A percentile compares a stretch with the other conserved stretches of the same genome.
phyloP scores from a whole-genome alignment of 2,113 vertebrate genomes.

The Grantiella picta region DNA sequence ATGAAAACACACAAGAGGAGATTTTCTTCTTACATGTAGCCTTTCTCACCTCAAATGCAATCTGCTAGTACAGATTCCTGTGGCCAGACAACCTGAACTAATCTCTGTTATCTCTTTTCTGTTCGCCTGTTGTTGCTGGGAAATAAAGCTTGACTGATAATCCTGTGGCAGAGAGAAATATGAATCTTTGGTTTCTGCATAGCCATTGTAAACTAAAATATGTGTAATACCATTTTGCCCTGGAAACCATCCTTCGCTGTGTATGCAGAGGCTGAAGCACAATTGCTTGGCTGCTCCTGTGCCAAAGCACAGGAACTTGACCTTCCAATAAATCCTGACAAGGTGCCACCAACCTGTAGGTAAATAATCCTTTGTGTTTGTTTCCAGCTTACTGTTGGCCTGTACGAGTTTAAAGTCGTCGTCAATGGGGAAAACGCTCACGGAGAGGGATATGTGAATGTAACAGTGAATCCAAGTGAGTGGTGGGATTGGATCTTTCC shows the following conservation, averaged over 20 bases:
- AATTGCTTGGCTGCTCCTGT: neutral
- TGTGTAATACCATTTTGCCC: neutral
- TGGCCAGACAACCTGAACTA: neutral
- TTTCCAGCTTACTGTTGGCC: constrained; percentile 89
- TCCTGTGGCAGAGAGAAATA: neutral
- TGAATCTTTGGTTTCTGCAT: neutral
- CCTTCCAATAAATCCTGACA: neutral
- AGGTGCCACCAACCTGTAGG: neutral
- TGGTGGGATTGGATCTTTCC: neutral
- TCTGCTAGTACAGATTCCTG: neutral
- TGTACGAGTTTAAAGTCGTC: constrained; percentile 91
- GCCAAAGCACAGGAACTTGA: neutral
- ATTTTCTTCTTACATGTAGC: neutral
- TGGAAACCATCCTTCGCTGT: neutral
- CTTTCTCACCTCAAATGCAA: neutral
- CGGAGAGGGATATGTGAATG: constrained; percentile 93
- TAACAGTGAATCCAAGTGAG: constrained; percentile 94
- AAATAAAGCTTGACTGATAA: neutral
- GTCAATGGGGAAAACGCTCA: constrained; percentile 82
- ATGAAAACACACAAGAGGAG: neutral
- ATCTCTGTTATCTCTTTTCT: neutral
- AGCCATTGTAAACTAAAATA: neutral
- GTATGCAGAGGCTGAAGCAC: neutral
- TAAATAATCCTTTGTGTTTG: constrained; percentile 7
- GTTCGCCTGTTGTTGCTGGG: neutral